These are phyloP conservation scores for Ophthalmolycus amberensis DNA, from an alignment of 2,113 vertebrate species.

Conservation along the genomic window DNA sequence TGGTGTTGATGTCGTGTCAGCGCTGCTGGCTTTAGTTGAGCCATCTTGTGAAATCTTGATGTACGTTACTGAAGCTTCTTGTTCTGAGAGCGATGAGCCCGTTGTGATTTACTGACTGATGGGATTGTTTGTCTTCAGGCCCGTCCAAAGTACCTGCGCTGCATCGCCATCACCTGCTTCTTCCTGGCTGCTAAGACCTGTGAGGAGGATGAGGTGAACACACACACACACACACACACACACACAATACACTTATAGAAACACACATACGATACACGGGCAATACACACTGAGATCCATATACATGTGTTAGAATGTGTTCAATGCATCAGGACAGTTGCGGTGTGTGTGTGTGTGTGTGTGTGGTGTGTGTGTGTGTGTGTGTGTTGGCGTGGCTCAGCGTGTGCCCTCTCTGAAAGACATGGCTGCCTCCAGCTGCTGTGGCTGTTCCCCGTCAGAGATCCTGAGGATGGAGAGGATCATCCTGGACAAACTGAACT, in stretches of 20 bases:
- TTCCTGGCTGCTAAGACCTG: conserved; percentile 96
- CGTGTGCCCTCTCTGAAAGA: conserved; percentile 92
- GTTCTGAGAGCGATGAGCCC: no score
- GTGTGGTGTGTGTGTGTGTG: conserved; percentile 76
- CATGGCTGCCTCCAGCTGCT: conserved; percentile 90
- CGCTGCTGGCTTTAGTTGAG: no score
- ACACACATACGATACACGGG: background rate
- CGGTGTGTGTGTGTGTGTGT: conserved; percentile 29
- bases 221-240: background rate
- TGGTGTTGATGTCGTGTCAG: background rate
- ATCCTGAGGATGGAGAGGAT: conserved; percentile 98
- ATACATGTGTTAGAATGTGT: conserved; percentile 70
- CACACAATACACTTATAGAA: background rate
- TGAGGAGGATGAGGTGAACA: conserved; percentile 95
- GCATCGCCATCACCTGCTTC: conserved; percentile 97
- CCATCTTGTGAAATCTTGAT: no score
- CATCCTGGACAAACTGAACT: conserved; percentile 96
- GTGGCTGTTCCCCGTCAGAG: conserved; percentile 95
- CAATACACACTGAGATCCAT: background rate
- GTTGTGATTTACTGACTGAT: background rate
- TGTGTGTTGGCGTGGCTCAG: conserved; percentile 71
- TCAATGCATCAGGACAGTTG: no score
- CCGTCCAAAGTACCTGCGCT: conserved; percentile 96
- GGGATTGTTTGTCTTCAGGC: conserved; percentile 82
- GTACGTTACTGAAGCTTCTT: no score